Percentiles rank a stretch among this genome's conserved stretches.
phyloP scores from a whole-genome alignment of 92 coral and sea anemone species.

The Palythoa caribaeorum region DNA sequence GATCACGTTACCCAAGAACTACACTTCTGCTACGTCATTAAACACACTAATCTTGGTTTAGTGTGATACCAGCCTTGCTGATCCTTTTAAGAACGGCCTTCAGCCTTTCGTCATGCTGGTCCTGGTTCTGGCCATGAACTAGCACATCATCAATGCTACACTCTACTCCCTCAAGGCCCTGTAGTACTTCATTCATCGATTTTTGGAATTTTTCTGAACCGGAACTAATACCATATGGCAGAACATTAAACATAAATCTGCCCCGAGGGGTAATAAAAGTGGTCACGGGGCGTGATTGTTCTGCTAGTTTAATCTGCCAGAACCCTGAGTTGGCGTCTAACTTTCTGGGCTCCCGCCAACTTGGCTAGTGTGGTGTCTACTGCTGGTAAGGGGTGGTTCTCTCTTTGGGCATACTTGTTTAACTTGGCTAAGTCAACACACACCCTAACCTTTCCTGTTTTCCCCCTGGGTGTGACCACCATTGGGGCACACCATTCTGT shows the following conservation, averaged over 20 bases:
- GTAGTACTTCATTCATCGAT: background rate
- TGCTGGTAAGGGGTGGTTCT: too few relatives aligned
- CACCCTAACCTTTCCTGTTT: too few relatives aligned
- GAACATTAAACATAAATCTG: slow-evolving; percentile 1
- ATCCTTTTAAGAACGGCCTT: slow-evolving; percentile 33
- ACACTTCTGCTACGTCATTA: slow-evolving; percentile 21
- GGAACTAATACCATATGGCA: slow-evolving; percentile 5
- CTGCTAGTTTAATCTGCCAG: slow-evolving; percentile 34
- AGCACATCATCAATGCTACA: background rate
- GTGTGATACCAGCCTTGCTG: slow-evolving; percentile 33
- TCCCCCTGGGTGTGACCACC: too few relatives aligned
- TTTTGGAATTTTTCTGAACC: slow-evolving; percentile 17
- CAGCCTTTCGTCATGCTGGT: slow-evolving; percentile 3
- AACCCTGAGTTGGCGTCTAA: slow-evolving; percentile 25
- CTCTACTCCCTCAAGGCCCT: slow-evolving; percentile 4
- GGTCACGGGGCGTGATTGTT: slow-evolving; percentile 2
- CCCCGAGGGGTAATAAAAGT: slow-evolving; percentile 20
- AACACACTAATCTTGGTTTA: too few relatives aligned
- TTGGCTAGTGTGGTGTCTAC: background rate
- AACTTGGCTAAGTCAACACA: too few relatives aligned
- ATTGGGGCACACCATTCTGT: too few relatives aligned
- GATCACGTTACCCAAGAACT: slow-evolving; percentile 40
- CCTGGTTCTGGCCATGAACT: background rate
- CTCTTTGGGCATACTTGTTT: too few relatives aligned
- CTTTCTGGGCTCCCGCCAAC: background rate